Conservation (phyloP, 2,888 invertebrate species). For the Mesopsocus fuscifrons region DNA sequence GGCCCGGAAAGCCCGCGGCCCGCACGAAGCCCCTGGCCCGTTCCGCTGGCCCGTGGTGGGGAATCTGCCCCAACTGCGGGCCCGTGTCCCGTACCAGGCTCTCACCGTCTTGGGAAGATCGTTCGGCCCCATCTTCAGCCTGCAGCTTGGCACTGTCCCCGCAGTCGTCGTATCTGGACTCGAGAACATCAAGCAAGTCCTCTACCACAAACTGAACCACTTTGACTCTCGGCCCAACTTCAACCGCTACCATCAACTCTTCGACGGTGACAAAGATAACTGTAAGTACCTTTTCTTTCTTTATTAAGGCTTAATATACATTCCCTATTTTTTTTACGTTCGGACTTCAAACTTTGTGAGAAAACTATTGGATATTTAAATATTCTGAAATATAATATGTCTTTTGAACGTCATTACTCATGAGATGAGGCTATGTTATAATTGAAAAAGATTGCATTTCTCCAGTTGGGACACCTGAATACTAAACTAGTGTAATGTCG, state of each 20-base stretch:
- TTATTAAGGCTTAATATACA: too few species aligned
- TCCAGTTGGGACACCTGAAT: too few species aligned
- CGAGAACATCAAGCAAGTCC: slow-evolving; percentile 35
- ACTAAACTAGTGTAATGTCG: not conserved
- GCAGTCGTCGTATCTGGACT: slow-evolving; percentile 37
- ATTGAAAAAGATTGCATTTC: too few species aligned
- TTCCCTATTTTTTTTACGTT: too few species aligned
- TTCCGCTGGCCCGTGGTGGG: slow-evolving; percentile 35
- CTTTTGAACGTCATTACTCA: too few species aligned
- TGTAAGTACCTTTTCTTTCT: slow-evolving; percentile 37
- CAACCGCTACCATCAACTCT: slow-evolving; percentile 37
- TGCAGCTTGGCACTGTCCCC: slow-evolving; percentile 33
- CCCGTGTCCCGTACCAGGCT: slow-evolving; percentile 37
- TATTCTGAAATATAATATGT: too few species aligned
- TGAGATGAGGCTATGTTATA: too few species aligned
- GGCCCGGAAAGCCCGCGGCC: not conserved
- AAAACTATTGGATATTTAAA: too few species aligned
- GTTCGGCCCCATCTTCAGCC: slow-evolving; percentile 33
- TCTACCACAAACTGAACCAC: slow-evolving; percentile 34
- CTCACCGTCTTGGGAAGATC: slow-evolving; percentile 30
- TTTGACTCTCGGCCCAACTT: slow-evolving; percentile 47
- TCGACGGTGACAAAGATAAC: slow-evolving; percentile 43
- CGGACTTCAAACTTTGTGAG: too few species aligned
- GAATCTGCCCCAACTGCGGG: slow-evolving; percentile 32
- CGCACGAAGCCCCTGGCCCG: slow-evolving; percentile 28